Evolutionary conservation across 2,113 vertebrate genomes (phyloP).

Genomic region (Tauraco erythrolophus): DNA sequence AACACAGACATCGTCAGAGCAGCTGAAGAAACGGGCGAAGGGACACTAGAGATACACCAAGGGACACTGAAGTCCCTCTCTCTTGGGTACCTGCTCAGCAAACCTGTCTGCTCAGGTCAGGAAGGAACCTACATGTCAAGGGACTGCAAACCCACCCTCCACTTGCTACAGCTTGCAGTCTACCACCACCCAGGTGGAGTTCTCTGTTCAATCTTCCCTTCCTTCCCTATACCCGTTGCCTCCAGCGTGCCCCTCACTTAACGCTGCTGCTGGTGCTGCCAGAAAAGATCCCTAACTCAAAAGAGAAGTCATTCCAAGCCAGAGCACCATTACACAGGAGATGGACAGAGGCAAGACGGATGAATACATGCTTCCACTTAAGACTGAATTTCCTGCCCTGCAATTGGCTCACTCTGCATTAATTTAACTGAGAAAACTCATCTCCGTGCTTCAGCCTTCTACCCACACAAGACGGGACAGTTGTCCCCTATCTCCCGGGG

Average conservation of each 20-base stretch:
- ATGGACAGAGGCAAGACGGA: not conserved
- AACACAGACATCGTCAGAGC: not conserved
- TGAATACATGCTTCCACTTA: not conserved
- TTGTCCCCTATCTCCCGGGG: not conserved
- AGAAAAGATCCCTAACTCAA: not conserved
- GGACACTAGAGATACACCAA: not conserved
- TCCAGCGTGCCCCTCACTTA: not conserved
- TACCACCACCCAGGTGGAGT: not conserved
- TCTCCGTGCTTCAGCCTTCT: accelerated
- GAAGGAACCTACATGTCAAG: not conserved
- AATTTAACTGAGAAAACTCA: not conserved
- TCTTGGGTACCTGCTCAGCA: not conserved
- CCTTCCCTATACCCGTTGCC: not conserved
- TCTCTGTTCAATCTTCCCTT: not conserved
- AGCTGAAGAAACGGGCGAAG: not conserved
- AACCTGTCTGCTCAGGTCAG: not conserved
- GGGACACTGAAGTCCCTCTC: not conserved
- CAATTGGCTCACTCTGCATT: not conserved
- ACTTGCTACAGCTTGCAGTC: accelerated
- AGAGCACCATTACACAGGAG: not conserved
- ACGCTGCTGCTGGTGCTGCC: not conserved
- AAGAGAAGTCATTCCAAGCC: not conserved
- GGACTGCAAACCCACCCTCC: not conserved
- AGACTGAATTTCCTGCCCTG: not conserved
- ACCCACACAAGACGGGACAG: not conserved